Percentiles rank a stretch among this genome's conserved stretches.
Evolutionary conservation across 2,113 vertebrate genomes (phyloP).

Genomic region (Eubucco bourcierii): DNA sequence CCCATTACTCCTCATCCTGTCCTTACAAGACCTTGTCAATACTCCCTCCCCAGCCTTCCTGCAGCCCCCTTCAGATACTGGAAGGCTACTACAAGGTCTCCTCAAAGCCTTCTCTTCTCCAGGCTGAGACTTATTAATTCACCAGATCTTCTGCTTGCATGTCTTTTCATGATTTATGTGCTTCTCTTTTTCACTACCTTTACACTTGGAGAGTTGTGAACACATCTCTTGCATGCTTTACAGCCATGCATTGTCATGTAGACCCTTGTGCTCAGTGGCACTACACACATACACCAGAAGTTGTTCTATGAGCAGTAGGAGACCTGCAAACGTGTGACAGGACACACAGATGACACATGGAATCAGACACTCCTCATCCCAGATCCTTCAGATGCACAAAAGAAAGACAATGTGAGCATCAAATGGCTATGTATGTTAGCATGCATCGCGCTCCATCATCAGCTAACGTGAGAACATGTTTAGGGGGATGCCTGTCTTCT

Average conservation of each 20-base stretch:
- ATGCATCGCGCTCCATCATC: neutral
- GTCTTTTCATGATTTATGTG: neutral
- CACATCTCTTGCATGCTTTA: neutral
- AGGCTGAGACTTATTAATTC: neutral
- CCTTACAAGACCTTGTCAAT: no score
- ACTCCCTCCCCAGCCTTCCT: no score
- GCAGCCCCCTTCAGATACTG: no score
- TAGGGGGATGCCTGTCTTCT: neutral
- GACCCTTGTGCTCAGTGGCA: neutral
- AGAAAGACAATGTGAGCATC: neutral
- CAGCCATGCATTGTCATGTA: neutral
- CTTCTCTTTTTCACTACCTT: neutral
- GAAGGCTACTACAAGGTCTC: no score
- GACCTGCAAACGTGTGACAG: neutral
- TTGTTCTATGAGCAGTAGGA: neutral
- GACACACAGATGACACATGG: fast-evolving
- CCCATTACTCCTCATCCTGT: no score
- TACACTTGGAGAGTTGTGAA: neutral
- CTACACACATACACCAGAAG: neutral
- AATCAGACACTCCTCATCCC: neutral
- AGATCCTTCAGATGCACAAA: neutral
- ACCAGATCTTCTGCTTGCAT: neutral
- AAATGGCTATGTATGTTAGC: neutral
- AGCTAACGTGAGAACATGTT: neutral
- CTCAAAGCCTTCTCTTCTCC: no score